Evolutionary conservation across 2,797 vertebrate genomes (phyloP), one percentile per base, ranked within the genome.

Genomic region (Alfaro cultratus): DNA sequence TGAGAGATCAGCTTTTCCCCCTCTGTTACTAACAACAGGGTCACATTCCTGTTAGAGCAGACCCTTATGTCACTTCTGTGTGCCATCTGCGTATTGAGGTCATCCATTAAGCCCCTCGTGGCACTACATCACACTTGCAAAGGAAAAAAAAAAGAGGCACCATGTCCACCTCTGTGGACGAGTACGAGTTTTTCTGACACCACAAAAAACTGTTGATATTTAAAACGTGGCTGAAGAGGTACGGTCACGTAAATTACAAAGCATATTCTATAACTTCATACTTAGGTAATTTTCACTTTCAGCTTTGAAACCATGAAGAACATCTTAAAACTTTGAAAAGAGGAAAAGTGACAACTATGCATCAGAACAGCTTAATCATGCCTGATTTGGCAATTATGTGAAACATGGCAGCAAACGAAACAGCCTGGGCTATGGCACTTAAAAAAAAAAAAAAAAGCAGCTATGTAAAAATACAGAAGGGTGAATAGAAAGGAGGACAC

Each of bases 51-150:
- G 60, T 75, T 64, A 1, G 74, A 60, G 70, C 0, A 75, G 79
- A 81, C 87, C 88, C 87, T 82, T 76, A 74, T 85, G 77, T 78
- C 10, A 75, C 80, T 64, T 89, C 94, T 92, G 88, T 92, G 85
- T 92, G 87, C 91, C 93, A 92, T 90, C 47, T 4, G 7, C 76
- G 88, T 93, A 95, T 93, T 95, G 94, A 91, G 93, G 94, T 89
- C 93, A 93, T 87, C 91, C 91, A 92, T 94, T 94, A 94, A 93
- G 86, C 91, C 87, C 71, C 73, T 13, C 39, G 47, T 73, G 71
- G 77, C 77, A 77, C 70, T 46, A 62, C 55, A 49, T 55, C 73
- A 67, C 67, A 85, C 47, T 72, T 72, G 11, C 68, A n/a, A 78
- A 53, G 51, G 23, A 1, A 53, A 53, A 53, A 53, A 49, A 23